A percentile compares a stretch with the other conserved stretches of the same genome.
These are phyloP conservation scores for Otocyon megalotis DNA, from an alignment of 2,113 vertebrate genomes.

Conservation along the genomic window DNA sequence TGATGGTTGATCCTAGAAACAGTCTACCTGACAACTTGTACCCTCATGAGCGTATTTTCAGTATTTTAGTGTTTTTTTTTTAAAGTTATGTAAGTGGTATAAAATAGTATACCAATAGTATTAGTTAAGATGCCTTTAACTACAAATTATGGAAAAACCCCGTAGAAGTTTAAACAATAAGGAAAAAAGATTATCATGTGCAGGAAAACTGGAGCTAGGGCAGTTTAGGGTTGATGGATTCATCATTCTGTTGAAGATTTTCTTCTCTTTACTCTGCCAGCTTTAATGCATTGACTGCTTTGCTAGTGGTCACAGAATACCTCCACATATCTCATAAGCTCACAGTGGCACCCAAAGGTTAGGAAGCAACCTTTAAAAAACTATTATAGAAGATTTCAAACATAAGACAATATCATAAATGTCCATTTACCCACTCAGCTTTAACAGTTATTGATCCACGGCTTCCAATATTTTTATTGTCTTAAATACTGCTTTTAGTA, in stretches of 20 bases:
- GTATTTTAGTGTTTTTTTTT: neutral
- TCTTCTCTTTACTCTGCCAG: neutral
- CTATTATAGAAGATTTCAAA: neutral
- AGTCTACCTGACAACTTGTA: neutral
- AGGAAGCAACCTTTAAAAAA: neutral
- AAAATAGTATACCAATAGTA: neutral
- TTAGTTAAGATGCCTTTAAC: conserved; percentile 22
- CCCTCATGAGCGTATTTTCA: neutral
- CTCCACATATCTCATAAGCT: neutral
- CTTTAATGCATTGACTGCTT: neutral
- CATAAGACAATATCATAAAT: neutral
- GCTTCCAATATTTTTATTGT: neutral
- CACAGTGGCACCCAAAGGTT: neutral
- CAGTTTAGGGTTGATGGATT: neutral
- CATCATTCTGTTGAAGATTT: neutral
- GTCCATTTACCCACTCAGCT: neutral
- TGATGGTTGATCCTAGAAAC: neutral
- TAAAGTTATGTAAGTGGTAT: neutral
- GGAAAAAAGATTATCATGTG: neutral
- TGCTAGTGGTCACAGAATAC: neutral
- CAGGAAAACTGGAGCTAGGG: neutral
- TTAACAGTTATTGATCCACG: neutral
- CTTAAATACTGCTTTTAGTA: neutral
- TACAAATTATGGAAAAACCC: neutral
- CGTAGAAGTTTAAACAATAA: neutral